Evolutionary conservation across 2,113 vertebrate genomes (phyloP).

Genomic region (Pholis gunnellus): DNA sequence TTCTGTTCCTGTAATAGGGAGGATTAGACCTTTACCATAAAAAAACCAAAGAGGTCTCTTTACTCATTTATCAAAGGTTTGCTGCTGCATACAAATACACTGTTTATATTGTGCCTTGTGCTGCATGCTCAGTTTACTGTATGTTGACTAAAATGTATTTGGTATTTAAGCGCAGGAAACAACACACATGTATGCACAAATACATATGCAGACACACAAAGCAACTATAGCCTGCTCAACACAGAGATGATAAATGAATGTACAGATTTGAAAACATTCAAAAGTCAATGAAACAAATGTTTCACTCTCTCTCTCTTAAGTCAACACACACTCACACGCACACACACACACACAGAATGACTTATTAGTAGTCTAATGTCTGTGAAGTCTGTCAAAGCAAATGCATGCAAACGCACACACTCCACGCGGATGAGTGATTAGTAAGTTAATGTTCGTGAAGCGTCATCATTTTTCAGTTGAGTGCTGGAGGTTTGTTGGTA

Average conservation of each 20-base stretch:
- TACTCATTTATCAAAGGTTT: neutral
- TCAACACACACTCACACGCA: neutral
- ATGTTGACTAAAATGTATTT: neutral
- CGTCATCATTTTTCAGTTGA: conserved; percentile 71
- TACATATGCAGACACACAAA: neutral
- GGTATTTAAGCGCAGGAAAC: neutral
- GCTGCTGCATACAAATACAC: neutral
- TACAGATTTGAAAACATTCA: conserved; percentile 38
- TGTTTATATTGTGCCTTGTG: neutral
- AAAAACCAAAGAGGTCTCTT: neutral
- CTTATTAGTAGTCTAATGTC: conserved; percentile 61
- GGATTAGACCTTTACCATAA: neutral
- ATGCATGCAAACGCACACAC: conserved; percentile 48
- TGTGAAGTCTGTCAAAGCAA: conserved; percentile 54
- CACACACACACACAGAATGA: conserved; percentile 30
- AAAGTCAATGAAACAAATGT: conserved; percentile 46
- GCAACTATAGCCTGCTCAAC: neutral
- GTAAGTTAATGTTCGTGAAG: conserved; percentile 71
- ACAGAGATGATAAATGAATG: conserved; percentile 37
- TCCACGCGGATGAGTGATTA: conserved; percentile 69
- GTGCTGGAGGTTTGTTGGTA: conserved; percentile 63
- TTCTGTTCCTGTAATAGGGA: neutral
- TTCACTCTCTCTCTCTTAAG: neutral
- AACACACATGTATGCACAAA: conserved; percentile 7
- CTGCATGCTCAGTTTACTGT: neutral